Evolutionary conservation across 1,140 invertebrate genomes (phyloP).

Genomic region (Aphis gossypii): DNA sequence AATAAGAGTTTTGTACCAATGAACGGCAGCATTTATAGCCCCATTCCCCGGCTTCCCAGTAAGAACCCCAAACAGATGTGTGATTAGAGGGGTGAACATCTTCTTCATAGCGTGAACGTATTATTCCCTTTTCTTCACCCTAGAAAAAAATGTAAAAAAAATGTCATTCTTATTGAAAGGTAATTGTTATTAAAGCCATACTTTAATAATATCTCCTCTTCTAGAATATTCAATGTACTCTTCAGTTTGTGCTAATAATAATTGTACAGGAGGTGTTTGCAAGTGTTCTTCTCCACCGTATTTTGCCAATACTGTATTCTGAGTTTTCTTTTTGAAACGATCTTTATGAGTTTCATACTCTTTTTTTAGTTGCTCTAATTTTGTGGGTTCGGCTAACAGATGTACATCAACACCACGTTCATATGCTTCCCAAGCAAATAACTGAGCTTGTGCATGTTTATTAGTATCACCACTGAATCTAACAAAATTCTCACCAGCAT

Average conservation of each 20-base stretch:
- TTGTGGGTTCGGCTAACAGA: conserved; percentile 95
- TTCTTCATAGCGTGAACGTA: conserved; percentile 93
- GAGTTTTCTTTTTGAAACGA: conserved; percentile 66
- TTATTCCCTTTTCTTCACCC: conserved; percentile 85
- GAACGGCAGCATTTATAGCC: conserved; percentile 97
- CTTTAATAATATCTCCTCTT: conserved; percentile 82
- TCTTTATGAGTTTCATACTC: conserved; percentile 90
- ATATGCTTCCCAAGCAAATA: conserved; percentile 98
- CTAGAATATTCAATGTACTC: conserved; percentile 96
- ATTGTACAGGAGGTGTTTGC: conserved; percentile 80
- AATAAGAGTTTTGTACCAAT: conserved; percentile 89
- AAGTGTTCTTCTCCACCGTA: conserved; percentile 95
- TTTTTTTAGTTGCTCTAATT: conserved; percentile 88
- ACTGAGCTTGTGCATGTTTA: conserved; percentile 86
- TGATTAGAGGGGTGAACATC: conserved; percentile 94
- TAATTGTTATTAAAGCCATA: conserved; percentile 49
- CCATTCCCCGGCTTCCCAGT: conserved; percentile 91
- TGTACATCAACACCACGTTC: conserved; percentile 95
- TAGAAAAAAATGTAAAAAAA: conserved; percentile 61
- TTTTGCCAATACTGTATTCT: conserved; percentile 78
- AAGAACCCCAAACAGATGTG: conserved; percentile 94
- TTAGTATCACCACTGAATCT: conserved; percentile 92
- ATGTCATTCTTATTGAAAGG: not conserved
- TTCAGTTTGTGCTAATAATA: conserved; percentile 94
- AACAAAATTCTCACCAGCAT: conserved; percentile 95